Conservation (phyloP, 1,140 invertebrate genomes). For the Drosophila insularis region DNA sequence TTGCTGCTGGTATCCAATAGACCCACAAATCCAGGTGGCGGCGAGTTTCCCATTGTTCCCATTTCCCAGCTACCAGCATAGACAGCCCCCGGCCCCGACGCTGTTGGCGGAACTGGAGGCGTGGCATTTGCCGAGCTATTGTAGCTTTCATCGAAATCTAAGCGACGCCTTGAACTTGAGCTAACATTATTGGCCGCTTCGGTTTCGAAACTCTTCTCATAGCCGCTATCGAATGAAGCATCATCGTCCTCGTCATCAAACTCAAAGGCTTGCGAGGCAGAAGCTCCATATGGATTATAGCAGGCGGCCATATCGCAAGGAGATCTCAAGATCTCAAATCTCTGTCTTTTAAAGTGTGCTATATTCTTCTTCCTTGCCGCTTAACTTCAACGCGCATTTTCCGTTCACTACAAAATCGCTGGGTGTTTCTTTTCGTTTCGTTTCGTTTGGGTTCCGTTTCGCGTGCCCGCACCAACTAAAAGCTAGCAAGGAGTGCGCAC, state of each 20-base stretch:
- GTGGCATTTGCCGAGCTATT: slow-evolving; percentile 17
- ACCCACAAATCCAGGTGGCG: slow-evolving; percentile 58
- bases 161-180: slow-evolving; percentile 59
- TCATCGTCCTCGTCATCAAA: slow-evolving; percentile 86
- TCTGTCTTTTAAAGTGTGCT: neutral
- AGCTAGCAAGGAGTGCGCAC: slow-evolving; percentile 61
- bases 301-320: slow-evolving; percentile 75
- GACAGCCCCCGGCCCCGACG: neutral
- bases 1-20: slow-evolving; percentile 76
- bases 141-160: slow-evolving; percentile 64
- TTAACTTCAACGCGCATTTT: slow-evolving; percentile 36
- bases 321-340: slow-evolving; percentile 9
- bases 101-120: slow-evolving; percentile 11
- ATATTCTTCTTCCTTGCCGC: slow-evolving; percentile 4
- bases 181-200: slow-evolving; percentile 54
- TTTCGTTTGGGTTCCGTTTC: slow-evolving; percentile 60
- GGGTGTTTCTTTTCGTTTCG: neutral
- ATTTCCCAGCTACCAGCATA: slow-evolving; percentile 56
- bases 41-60: slow-evolving; percentile 48
- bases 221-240: slow-evolving; percentile 88
- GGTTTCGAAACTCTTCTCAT: slow-evolving; percentile 85
- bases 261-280: slow-evolving; percentile 81
- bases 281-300: slow-evolving; percentile 71
- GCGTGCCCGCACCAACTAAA: slow-evolving; percentile 81
- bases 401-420: slow-evolving; percentile 18